A percentile compares a stretch with the other conserved stretches of the same genome.
phyloP scores from a whole-genome alignment of 2,888 invertebrate species.

The Scaptomyza reducta region DNA sequence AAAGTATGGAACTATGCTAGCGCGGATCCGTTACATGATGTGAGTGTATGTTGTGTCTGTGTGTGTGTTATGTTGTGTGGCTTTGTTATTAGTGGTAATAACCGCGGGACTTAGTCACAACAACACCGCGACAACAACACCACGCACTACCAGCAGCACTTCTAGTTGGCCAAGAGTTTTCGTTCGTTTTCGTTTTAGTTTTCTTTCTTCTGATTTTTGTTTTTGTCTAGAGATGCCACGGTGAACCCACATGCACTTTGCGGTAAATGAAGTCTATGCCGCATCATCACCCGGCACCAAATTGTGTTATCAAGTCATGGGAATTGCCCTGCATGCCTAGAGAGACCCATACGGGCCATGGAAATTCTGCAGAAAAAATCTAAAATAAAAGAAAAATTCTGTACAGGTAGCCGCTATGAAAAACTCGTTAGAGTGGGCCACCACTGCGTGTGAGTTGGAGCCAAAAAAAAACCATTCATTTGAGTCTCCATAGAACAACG shows the following conservation, averaged over 20 bases:
- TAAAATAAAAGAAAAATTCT: conserved; percentile 33
- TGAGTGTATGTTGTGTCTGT: conserved; percentile 28
- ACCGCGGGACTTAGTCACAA: conserved; percentile 55
- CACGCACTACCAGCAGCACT: conserved; percentile 20
- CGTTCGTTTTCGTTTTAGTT: not conserved
- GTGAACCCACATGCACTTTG: conserved; percentile 78
- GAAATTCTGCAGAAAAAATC: conserved; percentile 42
- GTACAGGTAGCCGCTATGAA: conserved; percentile 69
- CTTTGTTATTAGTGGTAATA: conserved; percentile 72
- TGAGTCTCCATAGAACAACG: conserved; percentile 9
- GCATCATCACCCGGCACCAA: conserved; percentile 52
- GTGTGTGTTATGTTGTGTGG: conserved; percentile 42
- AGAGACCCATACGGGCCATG: conserved; percentile 63
- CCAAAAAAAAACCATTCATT: conserved; percentile 6
- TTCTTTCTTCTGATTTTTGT: too few relatives aligned
- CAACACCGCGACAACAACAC: conserved; percentile 13
- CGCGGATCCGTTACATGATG: conserved; percentile 49
- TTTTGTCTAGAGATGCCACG: conserved; percentile 52
- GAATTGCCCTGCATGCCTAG: conserved; percentile 72
- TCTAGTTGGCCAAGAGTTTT: conserved; percentile 29
- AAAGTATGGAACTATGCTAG: conserved; percentile 29
- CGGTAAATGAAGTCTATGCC: conserved; percentile 69
- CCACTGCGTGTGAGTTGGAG: conserved; percentile 67
- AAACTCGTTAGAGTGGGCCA: conserved; percentile 70
- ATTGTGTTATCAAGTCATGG: conserved; percentile 79